A percentile compares a stretch with the other conserved stretches of the same genome.
Conservation (phyloP, 2,113 vertebrate genomes). For the Nestor notabilis region DNA sequence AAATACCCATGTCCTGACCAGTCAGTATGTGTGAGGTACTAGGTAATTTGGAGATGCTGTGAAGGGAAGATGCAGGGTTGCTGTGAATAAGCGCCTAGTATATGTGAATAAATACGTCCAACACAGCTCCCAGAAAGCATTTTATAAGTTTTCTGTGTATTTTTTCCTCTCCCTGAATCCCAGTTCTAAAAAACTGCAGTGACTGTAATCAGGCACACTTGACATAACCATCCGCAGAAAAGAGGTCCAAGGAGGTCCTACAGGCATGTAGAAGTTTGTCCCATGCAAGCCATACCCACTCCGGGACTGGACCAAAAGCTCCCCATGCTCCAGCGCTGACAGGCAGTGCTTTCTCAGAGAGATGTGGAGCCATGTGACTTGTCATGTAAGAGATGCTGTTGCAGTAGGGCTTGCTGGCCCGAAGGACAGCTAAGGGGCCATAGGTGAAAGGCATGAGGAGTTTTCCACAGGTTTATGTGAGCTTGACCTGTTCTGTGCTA, state of each 20-base stretch:
- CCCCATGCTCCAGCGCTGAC: background rate
- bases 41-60: background rate
- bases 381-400: background rate
- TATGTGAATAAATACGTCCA: background rate
- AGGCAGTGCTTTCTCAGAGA: background rate
- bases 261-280: background rate
- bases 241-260: background rate
- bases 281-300: background rate
- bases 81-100: background rate
- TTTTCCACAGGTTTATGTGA: background rate
- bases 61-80: background rate
- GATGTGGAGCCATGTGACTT: background rate
- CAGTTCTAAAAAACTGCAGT: background rate
- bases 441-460: background rate
- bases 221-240: background rate
- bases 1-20: background rate
- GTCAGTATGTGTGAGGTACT: background rate
- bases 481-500: background rate
- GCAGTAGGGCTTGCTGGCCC: background rate
- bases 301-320: background rate
- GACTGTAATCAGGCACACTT: background rate
- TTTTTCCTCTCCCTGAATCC: background rate
- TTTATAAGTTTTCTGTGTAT: background rate
- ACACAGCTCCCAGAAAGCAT: background rate
- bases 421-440: background rate